phyloP scores from a whole-genome alignment of 2,888 invertebrate species.

The Chymomyza procnemis region DNA sequence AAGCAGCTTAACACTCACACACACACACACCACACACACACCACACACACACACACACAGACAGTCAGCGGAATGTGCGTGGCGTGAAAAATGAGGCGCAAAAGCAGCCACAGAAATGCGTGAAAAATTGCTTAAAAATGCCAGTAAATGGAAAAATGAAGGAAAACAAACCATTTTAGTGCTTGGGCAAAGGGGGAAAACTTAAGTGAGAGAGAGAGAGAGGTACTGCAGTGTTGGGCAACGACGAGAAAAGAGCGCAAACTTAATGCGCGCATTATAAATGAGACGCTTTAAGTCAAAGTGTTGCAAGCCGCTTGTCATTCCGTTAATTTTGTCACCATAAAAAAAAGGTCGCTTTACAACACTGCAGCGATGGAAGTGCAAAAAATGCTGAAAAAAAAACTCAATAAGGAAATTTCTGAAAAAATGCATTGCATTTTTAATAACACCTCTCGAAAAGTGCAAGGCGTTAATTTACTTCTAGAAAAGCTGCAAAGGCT shows the following conservation, averaged over 20 bases:
- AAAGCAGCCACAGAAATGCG: slow-evolving; percentile 73
- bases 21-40: slow-evolving; percentile 10
- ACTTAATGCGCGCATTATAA: slow-evolving; percentile 35
- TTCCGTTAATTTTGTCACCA: slow-evolving; percentile 4
- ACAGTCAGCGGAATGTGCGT: slow-evolving; percentile 14
- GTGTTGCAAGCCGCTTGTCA: slow-evolving; percentile 35
- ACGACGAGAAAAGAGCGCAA: not conserved
- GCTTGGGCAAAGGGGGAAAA: not conserved
- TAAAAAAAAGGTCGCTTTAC: not conserved
- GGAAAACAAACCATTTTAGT: slow-evolving; percentile 18
- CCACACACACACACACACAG: slow-evolving; percentile 25
- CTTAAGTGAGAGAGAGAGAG: slow-evolving; percentile 5
- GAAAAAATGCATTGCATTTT: no score
- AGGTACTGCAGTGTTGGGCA: not conserved
- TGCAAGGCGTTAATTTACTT: no score
- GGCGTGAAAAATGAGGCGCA: slow-evolving; percentile 67
- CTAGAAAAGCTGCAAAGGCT: no score
- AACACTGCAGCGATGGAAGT: not conserved
- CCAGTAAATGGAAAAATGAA: slow-evolving; percentile 59
- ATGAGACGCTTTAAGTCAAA: slow-evolving; percentile 47
- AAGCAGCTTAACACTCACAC: slow-evolving; percentile 70
- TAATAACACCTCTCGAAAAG: no score
- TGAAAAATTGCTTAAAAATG: slow-evolving; percentile 72
- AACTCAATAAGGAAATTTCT: no score
- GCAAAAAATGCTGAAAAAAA: no score